Conservation (phyloP, 2,113 vertebrate species). For the Saiga tatarica region DNA sequence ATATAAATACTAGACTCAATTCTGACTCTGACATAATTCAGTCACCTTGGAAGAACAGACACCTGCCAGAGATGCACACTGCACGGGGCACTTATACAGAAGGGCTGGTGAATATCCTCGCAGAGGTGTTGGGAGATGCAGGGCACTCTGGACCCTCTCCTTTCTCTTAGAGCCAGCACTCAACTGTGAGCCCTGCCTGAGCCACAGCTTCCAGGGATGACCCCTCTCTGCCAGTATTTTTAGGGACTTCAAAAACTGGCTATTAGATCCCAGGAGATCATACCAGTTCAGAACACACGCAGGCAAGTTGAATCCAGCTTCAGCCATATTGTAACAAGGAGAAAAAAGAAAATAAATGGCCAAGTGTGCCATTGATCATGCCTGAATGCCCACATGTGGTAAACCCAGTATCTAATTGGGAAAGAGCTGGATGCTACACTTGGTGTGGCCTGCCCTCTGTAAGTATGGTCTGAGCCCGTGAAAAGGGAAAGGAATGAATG, state of each 20-base stretch:
- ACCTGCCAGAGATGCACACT: background rate
- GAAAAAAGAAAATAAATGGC: background rate
- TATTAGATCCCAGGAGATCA: background rate
- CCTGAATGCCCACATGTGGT: background rate
- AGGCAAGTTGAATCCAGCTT: background rate
- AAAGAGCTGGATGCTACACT: background rate
- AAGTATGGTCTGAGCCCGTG: background rate
- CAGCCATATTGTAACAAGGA: background rate
- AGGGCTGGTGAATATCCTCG: background rate
- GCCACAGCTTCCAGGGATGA: background rate
- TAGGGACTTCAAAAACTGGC: background rate
- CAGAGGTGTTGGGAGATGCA: background rate
- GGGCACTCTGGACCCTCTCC: background rate
- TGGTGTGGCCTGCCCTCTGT: accelerated
- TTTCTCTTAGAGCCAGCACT: background rate
- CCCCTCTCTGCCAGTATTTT: background rate
- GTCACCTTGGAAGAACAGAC: background rate
- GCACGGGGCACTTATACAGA: background rate
- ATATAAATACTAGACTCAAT: background rate
- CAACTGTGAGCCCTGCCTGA: background rate
- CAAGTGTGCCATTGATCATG: background rate
- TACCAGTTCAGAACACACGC: background rate
- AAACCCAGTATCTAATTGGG: background rate
- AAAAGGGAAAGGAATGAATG: background rate
- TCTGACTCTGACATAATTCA: background rate